phyloP scores from a whole-genome alignment of 1,140 invertebrate species.

The Episyrphus balteatus region DNA sequence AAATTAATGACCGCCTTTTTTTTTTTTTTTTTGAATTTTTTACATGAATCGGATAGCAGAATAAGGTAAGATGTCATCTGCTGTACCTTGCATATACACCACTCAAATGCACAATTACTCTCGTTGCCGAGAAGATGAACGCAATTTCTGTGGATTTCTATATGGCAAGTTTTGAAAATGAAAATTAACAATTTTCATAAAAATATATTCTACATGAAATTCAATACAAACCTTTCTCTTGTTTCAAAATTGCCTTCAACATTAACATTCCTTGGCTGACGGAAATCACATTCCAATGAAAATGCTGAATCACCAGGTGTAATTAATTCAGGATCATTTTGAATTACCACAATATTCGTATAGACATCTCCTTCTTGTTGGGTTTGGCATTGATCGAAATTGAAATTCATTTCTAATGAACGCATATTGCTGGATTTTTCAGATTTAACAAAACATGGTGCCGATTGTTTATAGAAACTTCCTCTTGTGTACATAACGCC shows the following conservation, averaged over 20 bases:
- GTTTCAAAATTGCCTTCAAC: constrained; percentile 41
- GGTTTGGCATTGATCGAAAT: constrained; percentile 45
- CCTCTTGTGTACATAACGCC: constrained; percentile 52
- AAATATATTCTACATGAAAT: neutral
- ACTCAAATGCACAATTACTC: constrained; percentile 13
- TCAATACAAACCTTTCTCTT: constrained; percentile 31
- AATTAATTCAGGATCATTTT: constrained; percentile 50
- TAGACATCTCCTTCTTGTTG: constrained; percentile 43
- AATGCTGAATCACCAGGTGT: constrained; percentile 53
- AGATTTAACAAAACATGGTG: constrained; percentile 45
- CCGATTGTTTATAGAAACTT: constrained; percentile 44
- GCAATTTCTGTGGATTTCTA: constrained; percentile 37
- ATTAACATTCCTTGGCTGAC: constrained; percentile 38
- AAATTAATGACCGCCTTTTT: too few relatives aligned
- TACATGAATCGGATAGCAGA: neutral
- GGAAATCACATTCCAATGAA: constrained; percentile 48
- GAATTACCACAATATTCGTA: constrained; percentile 46
- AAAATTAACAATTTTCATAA: neutral
- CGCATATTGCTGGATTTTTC: constrained; percentile 22
- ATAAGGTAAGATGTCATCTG: neutral
- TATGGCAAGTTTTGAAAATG: neutral
- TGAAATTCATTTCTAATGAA: constrained; percentile 43
- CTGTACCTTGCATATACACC: neutral
- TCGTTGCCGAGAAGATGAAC: constrained; percentile 28
- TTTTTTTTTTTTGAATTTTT: neutral